A percentile compares a stretch with the other conserved stretches of the same genome.
Conservation (phyloP, 2,888 invertebrate species). For the Timema cristinae region DNA sequence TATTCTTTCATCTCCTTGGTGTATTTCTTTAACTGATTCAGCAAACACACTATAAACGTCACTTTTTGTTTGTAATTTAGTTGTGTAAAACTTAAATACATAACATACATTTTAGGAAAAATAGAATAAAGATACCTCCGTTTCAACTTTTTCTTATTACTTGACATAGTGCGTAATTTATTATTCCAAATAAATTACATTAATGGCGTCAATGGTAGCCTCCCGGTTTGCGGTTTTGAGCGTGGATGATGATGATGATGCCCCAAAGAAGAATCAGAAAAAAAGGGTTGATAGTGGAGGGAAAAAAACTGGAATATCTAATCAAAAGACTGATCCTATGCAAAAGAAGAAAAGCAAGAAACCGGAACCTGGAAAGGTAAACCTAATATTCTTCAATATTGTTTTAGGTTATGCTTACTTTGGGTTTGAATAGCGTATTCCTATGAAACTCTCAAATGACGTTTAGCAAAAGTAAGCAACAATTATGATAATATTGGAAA, state of each 20-base stretch:
- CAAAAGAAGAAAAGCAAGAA: constrained; percentile 37
- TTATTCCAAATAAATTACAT: background rate
- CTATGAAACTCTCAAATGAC: too few relatives aligned
- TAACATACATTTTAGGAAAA: too few relatives aligned
- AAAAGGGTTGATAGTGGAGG: constrained; percentile 39
- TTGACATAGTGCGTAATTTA: background rate
- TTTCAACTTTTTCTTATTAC: too few relatives aligned
- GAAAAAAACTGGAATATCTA: constrained; percentile 36
- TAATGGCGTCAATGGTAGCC: constrained; percentile 46
- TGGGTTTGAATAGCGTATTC: background rate
- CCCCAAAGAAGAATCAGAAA: constrained; percentile 44
- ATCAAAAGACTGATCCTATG: constrained; percentile 18
- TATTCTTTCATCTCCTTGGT: too few relatives aligned
- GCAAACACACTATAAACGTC: too few relatives aligned
- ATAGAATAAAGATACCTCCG: too few relatives aligned
- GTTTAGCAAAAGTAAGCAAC: too few relatives aligned
- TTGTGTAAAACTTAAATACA: too few relatives aligned
- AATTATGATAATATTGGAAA: too few relatives aligned
- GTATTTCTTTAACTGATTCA: too few relatives aligned
- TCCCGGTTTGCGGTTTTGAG: constrained; percentile 71
- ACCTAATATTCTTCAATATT: background rate
- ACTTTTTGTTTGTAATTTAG: too few relatives aligned
- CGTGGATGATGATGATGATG: constrained; percentile 67
- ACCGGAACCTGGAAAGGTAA: constrained; percentile 27
- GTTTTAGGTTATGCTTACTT: background rate